Base-by-base conservation (phyloP, 2,797 vertebrate species). In the Parotocinclus haroldoi region DNA sequence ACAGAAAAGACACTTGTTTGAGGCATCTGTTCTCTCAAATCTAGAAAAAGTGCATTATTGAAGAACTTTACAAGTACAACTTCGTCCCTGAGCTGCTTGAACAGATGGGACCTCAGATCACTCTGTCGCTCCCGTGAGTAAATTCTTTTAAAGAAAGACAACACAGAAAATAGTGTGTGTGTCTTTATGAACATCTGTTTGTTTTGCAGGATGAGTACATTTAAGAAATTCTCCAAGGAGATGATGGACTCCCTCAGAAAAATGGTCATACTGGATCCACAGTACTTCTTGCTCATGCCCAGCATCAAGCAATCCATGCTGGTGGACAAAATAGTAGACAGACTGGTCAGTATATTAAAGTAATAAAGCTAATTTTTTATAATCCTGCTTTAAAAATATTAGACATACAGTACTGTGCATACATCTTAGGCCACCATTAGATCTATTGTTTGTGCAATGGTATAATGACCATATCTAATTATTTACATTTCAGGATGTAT, bases 281-380 rank as follows among this genome's bases (percentile, higher is more conserved):
- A 17, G 52, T 69, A 82, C 14, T 92, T 92, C 77, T 81, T 91
- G n/a, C n/a, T 69, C 53, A 78, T 88, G 52, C 78, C 89, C 0
- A 80, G 73, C 71, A 81, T 62, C 13, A 90, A 91, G 68, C 88
- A 89, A 78, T 65, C 72, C 13, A 78, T 90, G n/a, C 73, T 92
- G 73, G 88, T 92, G 74, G 85, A 91, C 79, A 91, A 86, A 81
- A 83, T 92, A 7, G 73, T 75, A n/a, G 86, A 91, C 78, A 85
- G 74, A 60, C 68, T 90, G 87, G 91, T 92, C 49, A 81, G 88
- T 77, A 10, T 10, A 10, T 44, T 44, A 3, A 10, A 44, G 12
- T 13, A 44, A 27, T 27, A 27, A 27, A 27, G 27, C 27, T 27
- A 2, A 5, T 27, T 27, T 27, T 5, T 27, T 27, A 27, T 5